Conservation (phyloP, 2,797 vertebrate species). For the Pseudotriccus pelzelni region DNA sequence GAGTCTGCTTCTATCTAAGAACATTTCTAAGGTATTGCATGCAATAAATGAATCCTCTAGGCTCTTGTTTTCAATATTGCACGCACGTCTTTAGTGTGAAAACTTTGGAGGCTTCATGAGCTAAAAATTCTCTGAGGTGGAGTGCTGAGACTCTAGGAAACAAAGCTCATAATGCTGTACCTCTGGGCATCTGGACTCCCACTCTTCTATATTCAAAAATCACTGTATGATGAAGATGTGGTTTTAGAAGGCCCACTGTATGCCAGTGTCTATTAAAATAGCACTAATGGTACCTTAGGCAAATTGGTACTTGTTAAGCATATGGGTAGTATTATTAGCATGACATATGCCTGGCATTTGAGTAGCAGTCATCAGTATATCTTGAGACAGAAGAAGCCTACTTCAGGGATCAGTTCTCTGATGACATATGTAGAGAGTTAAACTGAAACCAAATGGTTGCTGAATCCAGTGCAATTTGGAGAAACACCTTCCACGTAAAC, state of each 20-base stretch:
- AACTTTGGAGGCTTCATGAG: not conserved
- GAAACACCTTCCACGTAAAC: not conserved
- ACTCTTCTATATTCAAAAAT: not conserved
- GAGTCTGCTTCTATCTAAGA: not conserved
- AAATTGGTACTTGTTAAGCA: not conserved
- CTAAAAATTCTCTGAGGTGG: slow-evolving; percentile 1
- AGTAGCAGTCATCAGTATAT: not conserved
- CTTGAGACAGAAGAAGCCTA: not conserved
- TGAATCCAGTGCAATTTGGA: not conserved
- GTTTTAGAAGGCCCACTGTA: not conserved
- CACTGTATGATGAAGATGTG: not conserved
- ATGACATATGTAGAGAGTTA: not conserved
- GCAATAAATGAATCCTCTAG: not conserved
- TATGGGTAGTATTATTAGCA: not conserved
- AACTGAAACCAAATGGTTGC: not conserved
- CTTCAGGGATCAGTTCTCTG: not conserved
- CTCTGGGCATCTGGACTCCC: not conserved
- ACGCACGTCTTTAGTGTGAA: not conserved
- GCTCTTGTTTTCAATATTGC: slow-evolving; percentile 2
- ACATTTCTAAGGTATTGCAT: not conserved
- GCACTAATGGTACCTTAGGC: not conserved
- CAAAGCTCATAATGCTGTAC: not conserved
- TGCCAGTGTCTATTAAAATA: not conserved
- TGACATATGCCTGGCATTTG: not conserved
- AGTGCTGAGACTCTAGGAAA: not conserved